These are phyloP conservation scores for Salmo trutta DNA, from an alignment of 2,797 vertebrate genomes.

Conservation along the genomic window DNA sequence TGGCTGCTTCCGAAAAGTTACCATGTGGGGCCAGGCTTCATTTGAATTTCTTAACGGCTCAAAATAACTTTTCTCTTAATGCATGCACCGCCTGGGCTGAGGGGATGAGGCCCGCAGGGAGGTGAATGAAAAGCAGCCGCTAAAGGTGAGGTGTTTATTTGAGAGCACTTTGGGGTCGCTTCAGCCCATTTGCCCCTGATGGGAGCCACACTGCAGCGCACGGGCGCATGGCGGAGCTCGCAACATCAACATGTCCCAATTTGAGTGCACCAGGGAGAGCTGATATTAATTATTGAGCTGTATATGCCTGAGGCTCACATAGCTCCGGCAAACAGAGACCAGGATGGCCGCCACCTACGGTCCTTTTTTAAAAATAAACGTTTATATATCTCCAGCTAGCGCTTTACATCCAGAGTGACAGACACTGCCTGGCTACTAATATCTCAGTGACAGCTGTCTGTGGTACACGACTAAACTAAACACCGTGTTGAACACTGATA, in stretches of 20 bases:
- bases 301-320: slow-evolving; percentile 88
- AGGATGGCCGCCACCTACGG: slow-evolving; percentile 81
- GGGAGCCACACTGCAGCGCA: slow-evolving; percentile 41
- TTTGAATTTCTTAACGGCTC: slow-evolving; percentile 90
- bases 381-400: slow-evolving; percentile 70
- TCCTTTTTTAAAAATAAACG: slow-evolving; percentile 78
- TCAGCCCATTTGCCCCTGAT: slow-evolving; percentile 59
- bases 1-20: slow-evolving; percentile 81
- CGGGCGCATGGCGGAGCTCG: slow-evolving; percentile 46
- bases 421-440: slow-evolving; percentile 82
- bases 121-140: slow-evolving; percentile 58
- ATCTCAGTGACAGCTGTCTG: slow-evolving; percentile 69
- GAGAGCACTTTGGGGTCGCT: slow-evolving; percentile 60
- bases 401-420: slow-evolving; percentile 77
- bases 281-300: slow-evolving; percentile 97
- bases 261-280: slow-evolving; percentile 85
- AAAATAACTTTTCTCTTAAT: slow-evolving; percentile 85
- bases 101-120: slow-evolving; percentile 40
- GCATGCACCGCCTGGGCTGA: slow-evolving; percentile 54
- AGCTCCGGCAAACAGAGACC: slow-evolving; percentile 85
- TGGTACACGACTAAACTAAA: slow-evolving; percentile 43
- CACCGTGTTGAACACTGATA: slow-evolving; percentile 62
- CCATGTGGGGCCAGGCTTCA: slow-evolving; percentile 82
- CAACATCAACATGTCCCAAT: slow-evolving; percentile 94
- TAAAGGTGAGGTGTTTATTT: slow-evolving; percentile 82